Evolutionary conservation across 2,888 invertebrate genomes (phyloP), one percentile per base, ranked within the genome.

Genomic region (Baccha elongata): DNA sequence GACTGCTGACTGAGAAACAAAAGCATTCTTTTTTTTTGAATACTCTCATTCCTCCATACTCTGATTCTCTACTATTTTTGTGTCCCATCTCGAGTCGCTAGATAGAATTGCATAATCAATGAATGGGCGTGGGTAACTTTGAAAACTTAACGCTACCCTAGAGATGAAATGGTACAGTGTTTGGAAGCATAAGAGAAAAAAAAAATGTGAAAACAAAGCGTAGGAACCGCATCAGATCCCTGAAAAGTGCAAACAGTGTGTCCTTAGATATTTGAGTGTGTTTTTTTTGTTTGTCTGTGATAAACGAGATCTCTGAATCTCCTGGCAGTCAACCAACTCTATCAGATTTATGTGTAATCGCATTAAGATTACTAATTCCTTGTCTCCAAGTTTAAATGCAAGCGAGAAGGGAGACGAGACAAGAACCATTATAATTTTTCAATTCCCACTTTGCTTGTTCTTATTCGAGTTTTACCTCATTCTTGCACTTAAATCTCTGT

Each of bases 111-210:
- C 81, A 75, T 81, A 81, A 81, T 81, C 81, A 71, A 76, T 81
- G 81, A 81, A 81, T 81, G 81, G 81, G 81, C 81, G 81, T 81
- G 81, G 81, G 81, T 76, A 81, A 72, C 44, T 53, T 71, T 76
- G 37, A 71, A 58, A 72, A 60, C 52, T 75, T 71, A 58, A 81
- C 64, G 80, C 37, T 75, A 53, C 80, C 69, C 69, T 44, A 37
- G 80, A 75, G 74, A 64, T 74, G 21, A 13, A 29, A 40, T 40
- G 23, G 26, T 17, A 58, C 8, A 35, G 8, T 10, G 15, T 15
- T 58, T 10, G 7, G 11, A 19, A 29, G 29, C 26, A 15, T 17
- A 37, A 19, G n/a, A 37, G 37, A 52, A 1, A 42, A 64, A 13
- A 64, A 13, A 23, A 40, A 10, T 6, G n/a, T 58, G 26, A 26